Base-by-base conservation (phyloP, 2,113 vertebrate species). In the Candoia aspera region DNA sequence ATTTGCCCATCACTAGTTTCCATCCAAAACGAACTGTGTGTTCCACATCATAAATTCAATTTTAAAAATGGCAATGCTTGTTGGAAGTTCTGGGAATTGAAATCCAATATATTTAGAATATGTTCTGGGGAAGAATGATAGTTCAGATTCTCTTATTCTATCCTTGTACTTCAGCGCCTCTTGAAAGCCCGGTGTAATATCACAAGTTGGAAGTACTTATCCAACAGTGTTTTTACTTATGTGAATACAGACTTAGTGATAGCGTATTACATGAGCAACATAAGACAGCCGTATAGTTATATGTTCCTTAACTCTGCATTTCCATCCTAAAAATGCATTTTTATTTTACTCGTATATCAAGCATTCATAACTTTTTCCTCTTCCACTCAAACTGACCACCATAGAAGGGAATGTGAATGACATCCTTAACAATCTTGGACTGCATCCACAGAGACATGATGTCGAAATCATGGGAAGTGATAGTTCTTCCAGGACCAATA, bases 211-310 rank as follows among this genome's bases (percentile, higher is more conserved):
- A 54, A 29, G n/a, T 53, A 54, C 8, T 68, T 37, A 83, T 33
- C 15, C 60, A 89, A 21, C 26, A 23, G 17, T n/a, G 15, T 83
- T 37, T 58, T 37, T 55, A 23, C 29, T 90, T 57, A 0, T 55
- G 4, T 0, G n/a, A 11, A 84, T 68, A 8, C 0, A 55, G 42
- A 57, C 9, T 21, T 59, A 49, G 4, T 73, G 3, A 9, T 13
- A 19, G 10, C 89, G 86, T 58, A 90, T 94, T 86, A 84, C 94
- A 68, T 4, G 42, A 91, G 5, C 21, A 91, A 8, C 10, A 37
- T n/a, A 62, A 23, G 42, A 73, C 33, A 21, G 62, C 26, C 73
- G 4, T 54, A 37, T 10, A 68, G 49, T 86, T 33, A 68, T 64
- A 8, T 29, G 26, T 21, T 89, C 60, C 60, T 5, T 84, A 59